Percentiles rank a stretch among this genome's conserved stretches.
phyloP scores from a whole-genome alignment of 2,797 vertebrate genomes.

The Cyclopterus lumpus region DNA sequence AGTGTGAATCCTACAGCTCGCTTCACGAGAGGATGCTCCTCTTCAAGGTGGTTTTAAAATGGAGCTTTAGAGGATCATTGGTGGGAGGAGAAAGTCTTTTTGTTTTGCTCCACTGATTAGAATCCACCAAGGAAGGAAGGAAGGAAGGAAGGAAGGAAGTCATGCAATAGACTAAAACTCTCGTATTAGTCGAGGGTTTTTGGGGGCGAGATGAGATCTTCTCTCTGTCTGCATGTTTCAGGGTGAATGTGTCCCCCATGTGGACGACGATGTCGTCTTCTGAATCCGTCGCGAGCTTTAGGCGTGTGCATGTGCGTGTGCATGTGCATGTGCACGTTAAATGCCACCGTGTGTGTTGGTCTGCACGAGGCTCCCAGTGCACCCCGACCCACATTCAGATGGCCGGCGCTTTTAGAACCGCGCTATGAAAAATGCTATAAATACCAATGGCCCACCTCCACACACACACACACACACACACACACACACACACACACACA shows the following conservation, averaged over 20 bases:
- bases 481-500: not conserved
- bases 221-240: not conserved
- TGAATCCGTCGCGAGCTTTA: not conserved
- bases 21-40: slow-evolving; percentile 18
- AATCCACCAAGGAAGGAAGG: slow-evolving; percentile 31
- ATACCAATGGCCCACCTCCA: slow-evolving; percentile 41
- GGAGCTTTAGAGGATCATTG: slow-evolving; percentile 11
- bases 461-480: too few species aligned
- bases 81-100: slow-evolving; percentile 23
- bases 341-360: not conserved
- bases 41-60: slow-evolving; percentile 33
- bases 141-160: slow-evolving; percentile 46
- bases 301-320: not conserved
- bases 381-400: not conserved
- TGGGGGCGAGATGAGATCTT: too few species aligned
- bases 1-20: slow-evolving; percentile 55
- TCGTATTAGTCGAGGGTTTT: too few species aligned
- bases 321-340: too few species aligned
- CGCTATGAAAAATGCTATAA: slow-evolving; percentile 43
- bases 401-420: not conserved
- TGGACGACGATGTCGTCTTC: not conserved
- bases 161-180: too few species aligned
- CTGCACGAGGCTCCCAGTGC: not conserved
- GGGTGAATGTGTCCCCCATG: not conserved
- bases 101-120: slow-evolving; percentile 43